Conservation (phyloP, 2,113 vertebrate genomes). For the Thunnus maccoyii region DNA sequence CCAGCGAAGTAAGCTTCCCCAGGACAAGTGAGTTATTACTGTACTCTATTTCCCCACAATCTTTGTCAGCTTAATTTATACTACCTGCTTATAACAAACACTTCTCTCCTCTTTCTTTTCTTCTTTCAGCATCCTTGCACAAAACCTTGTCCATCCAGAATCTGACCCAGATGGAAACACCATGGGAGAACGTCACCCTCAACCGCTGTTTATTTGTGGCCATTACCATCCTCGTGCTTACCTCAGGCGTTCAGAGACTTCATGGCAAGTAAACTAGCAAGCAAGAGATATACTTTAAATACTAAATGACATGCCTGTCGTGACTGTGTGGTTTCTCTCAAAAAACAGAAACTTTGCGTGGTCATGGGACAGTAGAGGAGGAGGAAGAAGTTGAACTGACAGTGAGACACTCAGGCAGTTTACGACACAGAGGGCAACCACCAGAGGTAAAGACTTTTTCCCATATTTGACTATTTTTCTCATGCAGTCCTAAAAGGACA, state of each 20-base stretch:
- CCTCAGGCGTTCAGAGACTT: conserved; percentile 90
- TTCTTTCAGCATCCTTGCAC: conserved; percentile 62
- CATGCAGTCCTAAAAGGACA: background rate
- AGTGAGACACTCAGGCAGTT: conserved; percentile 36
- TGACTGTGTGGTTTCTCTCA: conserved; percentile 10
- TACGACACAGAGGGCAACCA: conserved; percentile 54
- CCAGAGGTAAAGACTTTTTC: conserved; percentile 55
- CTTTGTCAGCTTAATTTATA: background rate
- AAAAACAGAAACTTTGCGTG: conserved; percentile 69
- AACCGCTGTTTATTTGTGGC: conserved; percentile 93
- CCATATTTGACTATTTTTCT: no score
- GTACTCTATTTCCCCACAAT: background rate
- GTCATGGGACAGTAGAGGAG: conserved; percentile 42
- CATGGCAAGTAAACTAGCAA: conserved; percentile 83
- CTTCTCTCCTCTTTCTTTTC: background rate
- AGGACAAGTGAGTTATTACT: conserved; percentile 56
- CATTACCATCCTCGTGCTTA: conserved; percentile 89
- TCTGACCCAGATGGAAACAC: conserved; percentile 70
- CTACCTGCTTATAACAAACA: background rate
- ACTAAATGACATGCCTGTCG: background rate
- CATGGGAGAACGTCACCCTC: conserved; percentile 92
- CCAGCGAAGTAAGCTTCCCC: conserved; percentile 60
- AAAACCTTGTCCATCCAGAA: conserved; percentile 74
- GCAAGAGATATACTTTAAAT: background rate
- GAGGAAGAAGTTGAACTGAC: conserved; percentile 60